Evolutionary conservation across 2,113 vertebrate genomes (phyloP).

Genomic region (Callorhinus ursinus): DNA sequence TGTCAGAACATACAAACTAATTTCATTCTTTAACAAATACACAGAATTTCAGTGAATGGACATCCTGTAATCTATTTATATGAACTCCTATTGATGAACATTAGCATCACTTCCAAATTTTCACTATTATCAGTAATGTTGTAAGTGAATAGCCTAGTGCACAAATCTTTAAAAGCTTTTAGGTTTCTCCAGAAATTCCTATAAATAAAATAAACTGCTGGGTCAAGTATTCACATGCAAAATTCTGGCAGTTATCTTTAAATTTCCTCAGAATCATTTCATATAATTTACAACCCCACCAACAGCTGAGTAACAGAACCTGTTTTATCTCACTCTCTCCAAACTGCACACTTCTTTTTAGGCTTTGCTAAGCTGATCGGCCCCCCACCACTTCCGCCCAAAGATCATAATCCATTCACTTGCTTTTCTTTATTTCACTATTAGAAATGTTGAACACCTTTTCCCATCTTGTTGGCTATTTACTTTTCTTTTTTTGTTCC

Average conservation of each 20-base stretch:
- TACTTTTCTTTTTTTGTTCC: neutral
- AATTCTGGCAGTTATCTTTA: neutral
- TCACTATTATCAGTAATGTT: neutral
- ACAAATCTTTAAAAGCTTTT: neutral
- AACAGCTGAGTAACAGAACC: neutral
- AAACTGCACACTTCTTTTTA: neutral
- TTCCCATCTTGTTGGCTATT: neutral
- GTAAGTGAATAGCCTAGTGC: neutral
- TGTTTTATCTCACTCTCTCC: neutral
- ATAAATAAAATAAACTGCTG: neutral
- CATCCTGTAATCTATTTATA: neutral
- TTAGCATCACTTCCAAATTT: neutral
- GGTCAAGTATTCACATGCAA: slow-evolving; percentile 10
- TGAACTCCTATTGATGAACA: neutral
- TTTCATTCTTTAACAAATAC: neutral
- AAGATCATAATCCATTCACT: neutral
- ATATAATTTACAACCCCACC: neutral
- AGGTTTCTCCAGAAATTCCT: slow-evolving; percentile 5
- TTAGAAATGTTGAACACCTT: neutral
- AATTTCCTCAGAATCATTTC: slow-evolving; percentile 40
- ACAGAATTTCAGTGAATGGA: neutral
- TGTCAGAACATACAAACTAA: neutral
- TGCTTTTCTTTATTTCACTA: slow-evolving; percentile 15
- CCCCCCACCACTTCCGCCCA: neutral
- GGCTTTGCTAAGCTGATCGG: neutral